Percentiles rank a stretch among this genome's conserved stretches.
Conservation (phyloP, 2,113 vertebrate species). For the Odontesthes bonariensis region DNA sequence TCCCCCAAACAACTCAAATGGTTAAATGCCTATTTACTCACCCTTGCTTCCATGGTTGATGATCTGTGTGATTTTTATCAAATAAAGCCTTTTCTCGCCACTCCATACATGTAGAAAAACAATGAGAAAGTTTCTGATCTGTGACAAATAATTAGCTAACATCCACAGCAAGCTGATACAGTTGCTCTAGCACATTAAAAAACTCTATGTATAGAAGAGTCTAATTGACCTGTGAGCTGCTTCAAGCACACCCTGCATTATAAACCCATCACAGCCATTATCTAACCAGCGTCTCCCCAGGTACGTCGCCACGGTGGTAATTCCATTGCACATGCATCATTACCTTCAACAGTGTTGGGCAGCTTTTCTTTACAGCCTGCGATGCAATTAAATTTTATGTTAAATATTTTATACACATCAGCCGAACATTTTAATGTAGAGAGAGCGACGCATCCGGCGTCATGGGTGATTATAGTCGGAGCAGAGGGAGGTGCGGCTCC, state of each 20-base stretch:
- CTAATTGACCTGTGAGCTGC: slow-evolving; percentile 81
- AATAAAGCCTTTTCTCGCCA: background rate
- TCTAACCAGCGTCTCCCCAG: slow-evolving; percentile 63
- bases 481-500: slow-evolving; percentile 8
- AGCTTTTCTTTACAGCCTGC: slow-evolving; percentile 72
- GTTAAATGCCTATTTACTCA: background rate
- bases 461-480: slow-evolving; percentile 37
- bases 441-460: slow-evolving; percentile 27
- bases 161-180: slow-evolving; percentile 6
- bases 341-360: slow-evolving; percentile 79
- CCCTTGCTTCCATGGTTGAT: background rate
- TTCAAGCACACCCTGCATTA: slow-evolving; percentile 59
- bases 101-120: background rate
- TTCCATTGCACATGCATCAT: slow-evolving; percentile 82
- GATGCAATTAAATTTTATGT: slow-evolving; percentile 78
- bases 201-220: slow-evolving; percentile 57
- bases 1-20: slow-evolving; percentile 14
- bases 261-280: slow-evolving; percentile 70
- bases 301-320: slow-evolving; percentile 73
- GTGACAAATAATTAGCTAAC: background rate
- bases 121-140: slow-evolving; percentile 12
- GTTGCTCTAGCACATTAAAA: slow-evolving; percentile 60
- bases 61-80: background rate
- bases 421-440: slow-evolving; percentile 65
- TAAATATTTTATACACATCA: slow-evolving; percentile 79